Evolutionary conservation across 2,113 vertebrate genomes (phyloP).

Genomic region (Microcebus tavaratra): DNA sequence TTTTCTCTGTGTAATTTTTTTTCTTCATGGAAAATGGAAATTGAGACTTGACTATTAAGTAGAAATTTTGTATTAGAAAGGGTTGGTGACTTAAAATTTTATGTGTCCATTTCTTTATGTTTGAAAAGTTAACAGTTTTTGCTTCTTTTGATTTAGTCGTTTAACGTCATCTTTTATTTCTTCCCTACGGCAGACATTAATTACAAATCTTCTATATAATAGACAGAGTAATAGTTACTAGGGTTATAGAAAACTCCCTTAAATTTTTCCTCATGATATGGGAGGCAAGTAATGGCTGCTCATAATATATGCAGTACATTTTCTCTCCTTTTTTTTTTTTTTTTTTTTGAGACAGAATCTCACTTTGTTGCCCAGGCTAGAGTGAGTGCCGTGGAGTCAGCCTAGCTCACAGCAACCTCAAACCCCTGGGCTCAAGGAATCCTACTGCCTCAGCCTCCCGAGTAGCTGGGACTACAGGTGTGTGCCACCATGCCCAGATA

Average conservation of each 20-base stretch:
- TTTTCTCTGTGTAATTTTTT: background rate
- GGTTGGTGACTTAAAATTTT: background rate
- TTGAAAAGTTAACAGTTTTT: constrained; percentile 17
- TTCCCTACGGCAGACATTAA: background rate
- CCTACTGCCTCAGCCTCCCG: no score
- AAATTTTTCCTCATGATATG: background rate
- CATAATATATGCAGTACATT: background rate
- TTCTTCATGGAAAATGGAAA: constrained; percentile 2
- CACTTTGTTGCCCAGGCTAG: no score
- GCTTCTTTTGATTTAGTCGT: background rate
- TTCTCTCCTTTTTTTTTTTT: background rate
- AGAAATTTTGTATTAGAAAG: background rate
- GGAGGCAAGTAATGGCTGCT: background rate
- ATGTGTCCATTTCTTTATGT: background rate
- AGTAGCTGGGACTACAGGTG: no score
- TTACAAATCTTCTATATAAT: background rate
- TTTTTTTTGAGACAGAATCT: no score
- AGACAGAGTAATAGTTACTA: background rate
- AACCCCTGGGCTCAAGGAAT: no score
- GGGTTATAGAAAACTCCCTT: background rate
- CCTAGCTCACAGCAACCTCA: no score
- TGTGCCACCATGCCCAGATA: no score
- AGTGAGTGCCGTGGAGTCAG: no score
- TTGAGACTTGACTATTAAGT: background rate
- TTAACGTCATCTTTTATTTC: background rate